phyloP scores from a whole-genome alignment of 2,888 invertebrate species.

The Pseudanteris insignis region DNA sequence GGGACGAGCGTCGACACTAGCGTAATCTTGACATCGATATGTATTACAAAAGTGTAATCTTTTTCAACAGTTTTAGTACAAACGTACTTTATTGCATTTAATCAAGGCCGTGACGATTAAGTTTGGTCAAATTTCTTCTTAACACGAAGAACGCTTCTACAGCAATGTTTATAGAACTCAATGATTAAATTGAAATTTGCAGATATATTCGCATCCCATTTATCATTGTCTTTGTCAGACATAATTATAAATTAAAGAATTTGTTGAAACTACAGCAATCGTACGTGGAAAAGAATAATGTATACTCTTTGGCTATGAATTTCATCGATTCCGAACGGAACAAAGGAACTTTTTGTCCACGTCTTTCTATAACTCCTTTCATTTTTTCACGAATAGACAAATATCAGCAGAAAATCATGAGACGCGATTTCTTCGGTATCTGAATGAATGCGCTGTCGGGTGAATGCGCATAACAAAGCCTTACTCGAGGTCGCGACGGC shows the following conservation, averaged over 20 bases:
- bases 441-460: conserved; percentile 35
- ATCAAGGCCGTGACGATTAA: conserved; percentile 27
- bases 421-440: conserved; percentile 31
- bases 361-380: too few species aligned
- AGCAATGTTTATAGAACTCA: too few species aligned
- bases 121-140: not conserved
- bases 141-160: not conserved
- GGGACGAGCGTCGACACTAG: conserved; percentile 49
- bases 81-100: conserved; percentile 19
- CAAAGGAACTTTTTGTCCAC: too few species aligned
- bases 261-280: too few species aligned
- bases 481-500: conserved; percentile 36
- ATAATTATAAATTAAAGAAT: too few species aligned
- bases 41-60: conserved; percentile 45
- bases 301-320: too few species aligned
- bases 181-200: too few species aligned
- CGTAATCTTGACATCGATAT: conserved; percentile 57
- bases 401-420: conserved; percentile 25
- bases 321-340: too few species aligned
- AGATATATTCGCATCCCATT: too few species aligned
- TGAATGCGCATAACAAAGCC: conserved; percentile 39
- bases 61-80: conserved; percentile 27
- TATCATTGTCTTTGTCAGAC: too few species aligned
- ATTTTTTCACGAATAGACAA: conserved; percentile 13
- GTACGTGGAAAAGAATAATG: too few species aligned